Percentiles rank a stretch among this genome's conserved stretches.
Evolutionary conservation across 2,797 vertebrate species (phyloP).

Genomic region (Lithobates sylvaticus): DNA sequence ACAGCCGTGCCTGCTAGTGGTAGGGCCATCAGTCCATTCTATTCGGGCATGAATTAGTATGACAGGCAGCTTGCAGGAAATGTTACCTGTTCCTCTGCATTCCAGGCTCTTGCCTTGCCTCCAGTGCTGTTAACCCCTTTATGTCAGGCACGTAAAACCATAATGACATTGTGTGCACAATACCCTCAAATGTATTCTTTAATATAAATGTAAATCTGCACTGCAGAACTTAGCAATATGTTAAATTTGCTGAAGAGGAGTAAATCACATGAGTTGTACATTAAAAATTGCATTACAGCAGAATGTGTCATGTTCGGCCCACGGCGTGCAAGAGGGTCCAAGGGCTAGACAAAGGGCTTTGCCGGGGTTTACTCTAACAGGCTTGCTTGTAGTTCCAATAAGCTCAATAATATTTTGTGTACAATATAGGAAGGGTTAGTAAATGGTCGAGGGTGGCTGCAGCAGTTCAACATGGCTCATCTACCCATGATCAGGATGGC

Average conservation of each 20-base stretch:
- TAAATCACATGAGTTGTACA: constrained; percentile 19
- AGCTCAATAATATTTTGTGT: background rate
- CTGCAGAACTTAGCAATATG: background rate
- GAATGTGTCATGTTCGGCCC: background rate
- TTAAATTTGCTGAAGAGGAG: constrained; percentile 40
- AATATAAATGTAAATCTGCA: constrained; percentile 50
- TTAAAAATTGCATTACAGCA: constrained; percentile 26
- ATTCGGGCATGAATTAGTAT: constrained; percentile 55
- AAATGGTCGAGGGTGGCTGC: too few relatives aligned
- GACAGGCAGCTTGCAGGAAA: constrained; percentile 50
- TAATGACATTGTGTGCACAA: constrained; percentile 45
- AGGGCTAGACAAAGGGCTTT: background rate
- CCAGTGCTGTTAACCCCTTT: constrained; percentile 44
- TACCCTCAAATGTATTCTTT: constrained; percentile 53
- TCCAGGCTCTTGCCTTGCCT: constrained; percentile 44
- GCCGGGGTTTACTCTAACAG: background rate
- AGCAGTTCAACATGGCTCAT: too few relatives aligned
- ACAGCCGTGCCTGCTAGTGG: constrained; percentile 5
- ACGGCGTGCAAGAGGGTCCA: background rate
- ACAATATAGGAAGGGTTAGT: background rate
- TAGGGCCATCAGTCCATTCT: constrained; percentile 42
- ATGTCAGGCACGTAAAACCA: background rate
- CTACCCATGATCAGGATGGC: too few relatives aligned
- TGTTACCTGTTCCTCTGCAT: constrained; percentile 56
- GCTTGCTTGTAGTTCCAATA: background rate